Base-by-base conservation (phyloP, 1,140 invertebrate species). In the Drosophila lowei region DNA sequence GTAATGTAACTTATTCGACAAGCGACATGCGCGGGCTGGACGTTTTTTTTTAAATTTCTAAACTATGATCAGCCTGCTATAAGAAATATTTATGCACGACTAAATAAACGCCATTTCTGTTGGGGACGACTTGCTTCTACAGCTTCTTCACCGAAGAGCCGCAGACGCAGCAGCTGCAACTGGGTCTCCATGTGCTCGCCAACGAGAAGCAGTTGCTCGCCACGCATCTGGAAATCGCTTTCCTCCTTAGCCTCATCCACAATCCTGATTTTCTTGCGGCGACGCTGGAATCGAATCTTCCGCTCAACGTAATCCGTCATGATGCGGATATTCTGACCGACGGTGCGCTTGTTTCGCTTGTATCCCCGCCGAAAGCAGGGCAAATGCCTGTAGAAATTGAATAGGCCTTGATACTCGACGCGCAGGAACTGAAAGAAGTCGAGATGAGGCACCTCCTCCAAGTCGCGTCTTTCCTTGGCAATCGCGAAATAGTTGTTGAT, bases 401-500 rank as follows among this genome's bases (percentile, higher is more conserved):
- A 57, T 28, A 49, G 6, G 1, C 6, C 1, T 0, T 15, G 4
- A 41, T 49, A 77, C 38, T 90, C 89, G 6, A 76, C 57, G 3
- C 56, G 28, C 4, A 90, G 41, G 60, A 89, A 90, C 21, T 89
- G 46, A 0, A 75, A 57, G 50, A 90, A 77, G 6, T 62, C 71
- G 3, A 90, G 65, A 2, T 38, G 21, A 5, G 21, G 23, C 2
- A 48, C 55, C 8, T 11, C 7, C 13, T 48, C 6, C 0, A 48
- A 16, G 11, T 88, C 65, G 6, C 50, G 47, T 6, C 64, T 53
- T 4, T 23, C 41, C 57, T 84, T 90, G 6, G 72, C 63, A 7
- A 47, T 41, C 9, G 50, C 23, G 16, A 90, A 90, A 28, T 79
- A 66, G 28, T 83, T 61, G 16, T 79, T 78, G 16, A 86, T 83